These are phyloP conservation scores for Euphydryas editha DNA, from an alignment of 2,888 invertebrate genomes.

Conservation along the genomic window DNA sequence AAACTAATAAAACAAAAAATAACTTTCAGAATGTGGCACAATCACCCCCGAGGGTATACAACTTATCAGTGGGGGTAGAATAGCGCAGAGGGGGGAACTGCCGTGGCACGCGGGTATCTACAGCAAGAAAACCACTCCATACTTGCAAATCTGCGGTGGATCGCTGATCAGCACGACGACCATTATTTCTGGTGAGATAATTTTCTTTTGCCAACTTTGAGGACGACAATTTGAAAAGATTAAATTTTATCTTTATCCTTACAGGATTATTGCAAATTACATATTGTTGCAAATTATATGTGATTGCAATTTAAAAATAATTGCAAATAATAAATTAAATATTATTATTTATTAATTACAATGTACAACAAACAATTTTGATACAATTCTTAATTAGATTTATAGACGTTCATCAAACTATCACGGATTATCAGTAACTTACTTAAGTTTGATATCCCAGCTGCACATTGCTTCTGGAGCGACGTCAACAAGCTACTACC, in stretches of 20 bases:
- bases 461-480: conserved; percentile 69
- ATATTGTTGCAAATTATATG: too few species aligned
- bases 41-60: conserved; percentile 51
- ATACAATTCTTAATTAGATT: too few species aligned
- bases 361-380: too few species aligned
- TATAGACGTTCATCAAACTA: too few species aligned
- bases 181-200: conserved; percentile 46
- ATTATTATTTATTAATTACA: too few species aligned
- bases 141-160: conserved; percentile 76
- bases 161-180: conserved; percentile 59
- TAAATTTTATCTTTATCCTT: too few species aligned
- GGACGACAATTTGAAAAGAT: not conserved
- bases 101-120: conserved; percentile 82
- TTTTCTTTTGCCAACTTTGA: too few species aligned
- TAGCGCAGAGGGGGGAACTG: conserved; percentile 50
- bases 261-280: too few species aligned
- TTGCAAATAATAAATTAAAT: too few species aligned
- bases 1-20: not conserved
- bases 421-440: too few species aligned
- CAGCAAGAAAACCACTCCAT: conserved; percentile 53
- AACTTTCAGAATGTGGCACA: conserved; percentile 56
- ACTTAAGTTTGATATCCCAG: conserved; percentile 43
- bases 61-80: conserved; percentile 65
- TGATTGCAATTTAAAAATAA: too few species aligned
- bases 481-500: conserved; percentile 49